A percentile compares a stretch with the other conserved stretches of the same genome.
Conservation (phyloP, 2,113 vertebrate genomes). For the Peucedramus taeniatus region DNA sequence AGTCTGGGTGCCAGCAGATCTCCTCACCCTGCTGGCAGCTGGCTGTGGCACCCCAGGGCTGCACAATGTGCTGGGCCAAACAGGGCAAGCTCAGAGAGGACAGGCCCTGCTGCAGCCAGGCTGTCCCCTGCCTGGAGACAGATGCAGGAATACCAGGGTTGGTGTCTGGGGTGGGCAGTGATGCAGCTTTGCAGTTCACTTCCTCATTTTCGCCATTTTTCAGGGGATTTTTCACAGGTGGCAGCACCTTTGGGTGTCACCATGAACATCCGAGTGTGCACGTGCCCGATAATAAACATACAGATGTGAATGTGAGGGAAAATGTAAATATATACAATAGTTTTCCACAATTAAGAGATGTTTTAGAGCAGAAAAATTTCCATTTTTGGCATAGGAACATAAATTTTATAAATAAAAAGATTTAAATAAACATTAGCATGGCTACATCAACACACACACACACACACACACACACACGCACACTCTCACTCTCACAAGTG, state of each 20-base stretch:
- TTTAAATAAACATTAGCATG: conserved; percentile 49
- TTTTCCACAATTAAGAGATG: conserved; percentile 8
- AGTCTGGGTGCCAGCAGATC: not conserved
- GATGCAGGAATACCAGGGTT: not conserved
- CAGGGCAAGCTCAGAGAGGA: not conserved
- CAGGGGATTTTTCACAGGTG: not conserved
- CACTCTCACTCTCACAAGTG: not conserved
- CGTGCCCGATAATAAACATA: not conserved
- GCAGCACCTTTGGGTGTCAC: not conserved
- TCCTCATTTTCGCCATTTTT: not conserved
- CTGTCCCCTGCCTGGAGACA: not conserved
- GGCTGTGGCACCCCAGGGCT: not conserved
- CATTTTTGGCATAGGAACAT: conserved; percentile 56
- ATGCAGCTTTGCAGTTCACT: not conserved
- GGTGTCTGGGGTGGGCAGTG: not conserved
- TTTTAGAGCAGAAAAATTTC: conserved; percentile 44
- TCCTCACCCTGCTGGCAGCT: accelerated
- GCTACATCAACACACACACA: not conserved
- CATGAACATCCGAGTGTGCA: accelerated
- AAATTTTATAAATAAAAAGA: conserved; percentile 61
- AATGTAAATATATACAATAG: not conserved
- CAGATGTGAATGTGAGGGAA: not conserved
- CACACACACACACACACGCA: not conserved
- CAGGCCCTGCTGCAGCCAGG: not conserved
- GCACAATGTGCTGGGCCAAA: not conserved